phyloP scores from a whole-genome alignment of 2,797 vertebrate genomes.

The Macrochelys suwanniensis region DNA sequence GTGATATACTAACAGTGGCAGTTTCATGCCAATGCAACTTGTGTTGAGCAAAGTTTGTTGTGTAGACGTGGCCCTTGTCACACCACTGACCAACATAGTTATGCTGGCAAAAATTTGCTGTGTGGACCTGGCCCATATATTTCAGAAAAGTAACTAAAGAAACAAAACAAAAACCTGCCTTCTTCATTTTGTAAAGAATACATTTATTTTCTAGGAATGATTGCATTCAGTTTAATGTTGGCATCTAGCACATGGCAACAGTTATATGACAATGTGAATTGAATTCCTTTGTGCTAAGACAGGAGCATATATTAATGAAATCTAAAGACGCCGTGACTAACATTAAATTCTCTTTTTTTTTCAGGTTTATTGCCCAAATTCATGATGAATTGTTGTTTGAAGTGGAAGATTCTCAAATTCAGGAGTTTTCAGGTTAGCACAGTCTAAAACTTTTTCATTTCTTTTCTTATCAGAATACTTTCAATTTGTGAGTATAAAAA shows the following conservation, averaged over 20 bases:
- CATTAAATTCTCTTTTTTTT: not conserved
- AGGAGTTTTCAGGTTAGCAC: conserved; percentile 88
- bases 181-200: not conserved
- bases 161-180: not conserved
- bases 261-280: not conserved
- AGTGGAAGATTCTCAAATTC: conserved; percentile 89
- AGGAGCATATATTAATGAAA: not conserved
- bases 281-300: not conserved
- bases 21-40: not conserved
- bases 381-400: conserved; percentile 95
- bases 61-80: not conserved
- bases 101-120: not conserved
- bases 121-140: not conserved
- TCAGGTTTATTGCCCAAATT: conserved; percentile 93
- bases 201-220: not conserved
- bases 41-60: not conserved
- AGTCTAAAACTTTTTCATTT: not conserved
- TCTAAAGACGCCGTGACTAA: not conserved
- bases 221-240: conserved; percentile 3
- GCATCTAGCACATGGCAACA: not conserved
- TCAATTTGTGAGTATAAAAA: not conserved
- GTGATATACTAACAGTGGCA: not conserved
- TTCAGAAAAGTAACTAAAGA: not conserved
- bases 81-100: not conserved
- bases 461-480: not conserved